phyloP scores from a whole-genome alignment of 30 jellyfish, hydroid and myxozoan genomes.

The Aurelia aurita complex sp. Pacific region DNA sequence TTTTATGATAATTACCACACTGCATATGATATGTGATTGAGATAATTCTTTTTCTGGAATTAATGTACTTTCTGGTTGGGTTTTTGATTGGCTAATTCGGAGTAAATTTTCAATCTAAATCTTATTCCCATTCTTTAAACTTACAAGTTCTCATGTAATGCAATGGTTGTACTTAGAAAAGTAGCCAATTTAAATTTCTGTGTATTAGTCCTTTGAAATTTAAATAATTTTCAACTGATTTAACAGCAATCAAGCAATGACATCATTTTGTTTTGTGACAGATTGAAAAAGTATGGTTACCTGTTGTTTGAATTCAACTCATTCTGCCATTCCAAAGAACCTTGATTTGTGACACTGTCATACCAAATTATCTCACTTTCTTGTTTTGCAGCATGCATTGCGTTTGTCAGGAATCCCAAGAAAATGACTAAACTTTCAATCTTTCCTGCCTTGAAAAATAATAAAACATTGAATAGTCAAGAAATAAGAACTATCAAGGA shows the following conservation, averaged over 20 bases:
- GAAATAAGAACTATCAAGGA: too few species aligned
- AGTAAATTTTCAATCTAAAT: not conserved
- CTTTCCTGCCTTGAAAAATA: constrained; percentile 41
- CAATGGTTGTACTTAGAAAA: not conserved
- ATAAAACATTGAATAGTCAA: too few species aligned
- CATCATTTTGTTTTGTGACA: not conserved
- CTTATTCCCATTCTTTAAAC: not conserved
- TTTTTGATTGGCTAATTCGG: too few species aligned
- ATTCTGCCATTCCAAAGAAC: constrained; percentile 88
- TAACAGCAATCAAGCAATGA: too few species aligned
- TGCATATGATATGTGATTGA: too few species aligned
- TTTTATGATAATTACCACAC: too few species aligned
- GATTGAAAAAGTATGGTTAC: constrained; percentile 6
- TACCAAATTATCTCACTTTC: constrained; percentile 87
- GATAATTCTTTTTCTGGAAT: too few species aligned
- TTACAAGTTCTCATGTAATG: not conserved
- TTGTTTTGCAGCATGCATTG: constrained; percentile 65
- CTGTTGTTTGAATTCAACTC: constrained; percentile 85
- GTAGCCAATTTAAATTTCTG: too few species aligned
- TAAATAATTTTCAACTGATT: too few species aligned
- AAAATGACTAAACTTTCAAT: constrained; percentile 57
- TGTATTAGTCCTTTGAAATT: too few species aligned
- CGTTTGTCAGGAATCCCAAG: constrained; percentile 54
- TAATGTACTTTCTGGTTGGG: too few species aligned
- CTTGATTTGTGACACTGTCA: constrained; percentile 90